A percentile compares a stretch with the other conserved stretches of the same genome.
These are phyloP conservation scores for Rhingia rostrata DNA, from an alignment of 2,888 invertebrate genomes.

Conservation along the genomic window DNA sequence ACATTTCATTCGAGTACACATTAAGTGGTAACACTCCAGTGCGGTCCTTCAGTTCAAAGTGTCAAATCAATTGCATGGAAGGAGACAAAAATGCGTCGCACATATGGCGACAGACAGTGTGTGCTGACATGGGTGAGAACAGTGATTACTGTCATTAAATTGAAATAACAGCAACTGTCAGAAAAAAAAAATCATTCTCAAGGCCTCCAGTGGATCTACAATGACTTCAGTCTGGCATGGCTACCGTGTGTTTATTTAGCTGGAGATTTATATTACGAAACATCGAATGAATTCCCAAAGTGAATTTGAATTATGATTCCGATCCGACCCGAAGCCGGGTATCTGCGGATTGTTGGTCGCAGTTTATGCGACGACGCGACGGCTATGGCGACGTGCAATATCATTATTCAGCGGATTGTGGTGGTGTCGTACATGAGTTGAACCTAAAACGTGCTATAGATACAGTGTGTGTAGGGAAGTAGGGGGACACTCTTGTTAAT, in stretches of 20 bases:
- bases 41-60: constrained; percentile 42
- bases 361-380: background rate
- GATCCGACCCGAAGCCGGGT: background rate
- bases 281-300: background rate
- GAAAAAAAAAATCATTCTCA: constrained; percentile 11
- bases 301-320: constrained; percentile 12
- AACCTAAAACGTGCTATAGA: background rate
- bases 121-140: constrained; percentile 13
- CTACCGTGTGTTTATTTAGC: background rate
- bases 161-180: background rate
- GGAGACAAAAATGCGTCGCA: constrained; percentile 1
- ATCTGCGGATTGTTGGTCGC: background rate
- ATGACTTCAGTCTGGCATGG: constrained; percentile 2
- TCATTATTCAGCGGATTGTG: background rate
- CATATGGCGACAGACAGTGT: too few species aligned
- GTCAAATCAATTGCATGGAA: constrained; percentile 61
- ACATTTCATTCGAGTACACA: background rate
- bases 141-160: constrained; percentile 37
- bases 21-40: constrained; percentile 11
- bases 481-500: too few species aligned
- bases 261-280: constrained; percentile 5
- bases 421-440: background rate
- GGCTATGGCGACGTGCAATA: background rate
- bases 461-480: too few species aligned
- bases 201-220: constrained; percentile 8